A percentile compares a stretch with the other conserved stretches of the same genome.
Conservation (phyloP, 2,888 invertebrate genomes). For the Drosophila tripunctata region DNA sequence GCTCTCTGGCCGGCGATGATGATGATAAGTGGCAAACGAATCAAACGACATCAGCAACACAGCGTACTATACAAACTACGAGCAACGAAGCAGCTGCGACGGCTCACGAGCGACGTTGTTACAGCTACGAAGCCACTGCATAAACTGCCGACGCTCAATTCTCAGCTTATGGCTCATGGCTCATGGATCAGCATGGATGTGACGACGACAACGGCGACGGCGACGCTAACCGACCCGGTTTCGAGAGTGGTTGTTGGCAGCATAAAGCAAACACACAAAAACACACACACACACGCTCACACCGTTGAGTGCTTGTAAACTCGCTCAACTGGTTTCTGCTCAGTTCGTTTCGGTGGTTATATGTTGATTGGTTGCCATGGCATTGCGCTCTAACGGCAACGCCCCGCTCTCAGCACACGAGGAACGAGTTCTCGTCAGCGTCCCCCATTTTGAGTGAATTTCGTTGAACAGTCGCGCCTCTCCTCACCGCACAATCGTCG, state of each 20-base stretch:
- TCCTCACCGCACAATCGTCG: neutral
- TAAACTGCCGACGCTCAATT: slow-evolving; percentile 71
- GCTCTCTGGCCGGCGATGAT: slow-evolving; percentile 23
- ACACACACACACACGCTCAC: slow-evolving; percentile 20
- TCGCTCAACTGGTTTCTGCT: slow-evolving; percentile 71
- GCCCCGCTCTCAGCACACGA: slow-evolving; percentile 56
- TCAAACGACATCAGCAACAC: neutral
- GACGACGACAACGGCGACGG: slow-evolving; percentile 5
- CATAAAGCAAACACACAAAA: slow-evolving; percentile 48
- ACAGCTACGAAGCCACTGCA: slow-evolving; percentile 77
- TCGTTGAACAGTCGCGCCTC: neutral
- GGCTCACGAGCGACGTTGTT: slow-evolving; percentile 67
- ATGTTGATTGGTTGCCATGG: slow-evolving; percentile 77
- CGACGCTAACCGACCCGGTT: slow-evolving; percentile 54
- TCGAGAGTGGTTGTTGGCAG: slow-evolving; percentile 52
- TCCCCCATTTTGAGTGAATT: slow-evolving; percentile 80
- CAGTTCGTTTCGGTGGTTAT: slow-evolving; percentile 57
- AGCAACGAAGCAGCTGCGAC: slow-evolving; percentile 37
- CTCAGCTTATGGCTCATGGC: slow-evolving; percentile 38
- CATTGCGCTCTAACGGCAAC: slow-evolving; percentile 47
- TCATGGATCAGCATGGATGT: slow-evolving; percentile 51
- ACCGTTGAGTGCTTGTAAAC: slow-evolving; percentile 37
- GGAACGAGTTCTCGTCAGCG: slow-evolving; percentile 62
- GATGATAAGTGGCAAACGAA: slow-evolving; percentile 22
- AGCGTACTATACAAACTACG: neutral